Base-by-base conservation (phyloP, 2,888 invertebrate species). In the Melanophora roralis region DNA sequence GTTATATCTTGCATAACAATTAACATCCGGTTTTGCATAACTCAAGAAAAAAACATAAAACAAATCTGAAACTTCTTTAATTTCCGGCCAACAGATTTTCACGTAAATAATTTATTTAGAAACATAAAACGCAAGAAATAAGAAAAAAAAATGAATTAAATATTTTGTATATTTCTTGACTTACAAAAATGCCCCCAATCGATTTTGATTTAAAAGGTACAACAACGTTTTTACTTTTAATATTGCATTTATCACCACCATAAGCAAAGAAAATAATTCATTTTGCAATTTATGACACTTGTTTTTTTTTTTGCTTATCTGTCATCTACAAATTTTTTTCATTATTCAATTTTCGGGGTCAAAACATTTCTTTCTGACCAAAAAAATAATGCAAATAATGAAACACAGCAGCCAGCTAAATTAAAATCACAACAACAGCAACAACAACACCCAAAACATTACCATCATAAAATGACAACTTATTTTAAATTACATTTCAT, bases 1-100 rank as follows among this genome's bases (percentile, higher is more conserved):
- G 21, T 38, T 62, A 60, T 60, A 79, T 79, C 78, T 74, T 79
- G 74, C 69, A 79, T 79, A 79, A 79, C 78, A 79, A 79, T 79
- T 74, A 79, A 69, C 79, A 71, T 79, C 79, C 79, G 79, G 67
- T 55, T 75, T 59, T 53, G 55, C 69, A 79, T 67, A 79, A 67
- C 60, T 62, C 59, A 78, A 64, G 62, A 47, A 60, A 60, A 23
- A 49, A 65, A 34, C 47, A 65, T 34, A 23, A 73, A 38, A 36
- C 71, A 60, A 75, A 69, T 65, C 60, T 65, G 71, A n/a, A 79
- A 71, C 60, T 43, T 67, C 53, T 55, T 79, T 71, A 79, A 79
- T 79, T 71, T 79, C 79, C 79, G 69, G 59, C 38, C 47, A 53
- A 65, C 32, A 71, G 19, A 64, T 57, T 64, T 64, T 67, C 7